Evolutionary conservation across 2,797 vertebrate genomes (phyloP).

Genomic region (Gymnoscopelus microlampas): DNA sequence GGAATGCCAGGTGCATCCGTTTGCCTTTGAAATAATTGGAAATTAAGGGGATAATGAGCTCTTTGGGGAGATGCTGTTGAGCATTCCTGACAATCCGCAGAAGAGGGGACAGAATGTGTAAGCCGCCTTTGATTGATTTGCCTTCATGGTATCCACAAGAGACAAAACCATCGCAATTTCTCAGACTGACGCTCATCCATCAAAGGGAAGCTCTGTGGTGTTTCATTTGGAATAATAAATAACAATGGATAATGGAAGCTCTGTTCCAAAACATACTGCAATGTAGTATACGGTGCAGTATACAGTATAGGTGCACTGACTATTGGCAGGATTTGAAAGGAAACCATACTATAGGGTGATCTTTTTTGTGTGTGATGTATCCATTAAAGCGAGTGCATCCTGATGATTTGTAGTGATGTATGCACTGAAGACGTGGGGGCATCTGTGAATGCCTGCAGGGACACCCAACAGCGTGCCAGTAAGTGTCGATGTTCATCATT

Average conservation of each 20-base stretch:
- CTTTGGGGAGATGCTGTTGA: conserved; percentile 66
- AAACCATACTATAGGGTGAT: neutral
- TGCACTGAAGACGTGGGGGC: conserved; percentile 25
- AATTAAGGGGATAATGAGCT: conserved; percentile 80
- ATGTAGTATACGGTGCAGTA: neutral
- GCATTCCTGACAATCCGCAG: conserved; percentile 59
- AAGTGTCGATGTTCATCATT: conserved; percentile 4
- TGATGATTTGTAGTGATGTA: neutral
- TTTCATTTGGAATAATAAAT: conserved; percentile 16
- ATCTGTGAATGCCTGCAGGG: conserved; percentile 37
- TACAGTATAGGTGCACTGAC: neutral
- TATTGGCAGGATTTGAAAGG: conserved; percentile 2
- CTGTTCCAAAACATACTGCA: neutral
- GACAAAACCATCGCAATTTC: conserved; percentile 31
- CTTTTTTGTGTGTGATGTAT: neutral
- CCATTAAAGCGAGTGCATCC: conserved; percentile 12
- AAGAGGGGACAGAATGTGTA: conserved; percentile 57
- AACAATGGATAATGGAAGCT: conserved; percentile 10
- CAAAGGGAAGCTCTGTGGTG: conserved; percentile 15
- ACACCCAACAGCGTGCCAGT: conserved; percentile 26
- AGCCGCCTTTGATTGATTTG: conserved; percentile 52
- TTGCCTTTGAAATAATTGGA: conserved; percentile 78
- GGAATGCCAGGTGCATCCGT: conserved; percentile 70
- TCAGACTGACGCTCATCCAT: conserved; percentile 22
- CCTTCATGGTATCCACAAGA: conserved; percentile 25